These are phyloP conservation scores for Drosophila cracens DNA, from an alignment of 2,888 invertebrate species.

Conservation along the genomic window DNA sequence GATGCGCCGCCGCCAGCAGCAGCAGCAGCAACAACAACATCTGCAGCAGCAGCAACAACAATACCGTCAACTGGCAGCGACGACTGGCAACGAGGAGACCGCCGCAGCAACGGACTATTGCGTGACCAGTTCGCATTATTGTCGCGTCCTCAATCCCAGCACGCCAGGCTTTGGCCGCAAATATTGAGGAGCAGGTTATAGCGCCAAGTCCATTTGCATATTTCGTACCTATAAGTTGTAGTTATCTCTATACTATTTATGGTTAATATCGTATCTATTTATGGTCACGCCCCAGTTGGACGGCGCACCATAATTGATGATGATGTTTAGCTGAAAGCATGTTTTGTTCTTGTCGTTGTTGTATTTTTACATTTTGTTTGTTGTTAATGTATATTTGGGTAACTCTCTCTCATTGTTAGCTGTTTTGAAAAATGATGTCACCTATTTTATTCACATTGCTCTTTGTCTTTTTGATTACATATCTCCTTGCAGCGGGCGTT, in stretches of 20 bases:
- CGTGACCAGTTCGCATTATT: constrained; percentile 85
- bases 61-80: constrained; percentile 1
- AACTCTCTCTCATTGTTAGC: constrained; percentile 24
- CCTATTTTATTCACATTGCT: constrained; percentile 19
- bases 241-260: constrained; percentile 35
- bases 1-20: constrained; percentile 79
- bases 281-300: constrained; percentile 41
- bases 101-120: constrained; percentile 79
- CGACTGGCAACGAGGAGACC: constrained; percentile 31
- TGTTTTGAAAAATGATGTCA: constrained; percentile 67
- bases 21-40: constrained; percentile 35
- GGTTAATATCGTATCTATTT: constrained; percentile 49
- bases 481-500: constrained; percentile 3
- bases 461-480: constrained; percentile 1
- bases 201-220: constrained; percentile 52
- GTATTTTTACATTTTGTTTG: constrained; percentile 3
- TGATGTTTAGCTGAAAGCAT: constrained; percentile 20
- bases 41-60: constrained; percentile 21
- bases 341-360: constrained; percentile 23
- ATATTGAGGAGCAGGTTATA: constrained; percentile 78
- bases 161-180: constrained; percentile 83
- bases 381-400: constrained; percentile 44
- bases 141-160: constrained; percentile 84
- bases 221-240: constrained; percentile 34
- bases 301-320: constrained; percentile 61